These are phyloP conservation scores for Ophioninae sp. DNA, from an alignment of 2,888 invertebrate genomes.

Conservation along the genomic window DNA sequence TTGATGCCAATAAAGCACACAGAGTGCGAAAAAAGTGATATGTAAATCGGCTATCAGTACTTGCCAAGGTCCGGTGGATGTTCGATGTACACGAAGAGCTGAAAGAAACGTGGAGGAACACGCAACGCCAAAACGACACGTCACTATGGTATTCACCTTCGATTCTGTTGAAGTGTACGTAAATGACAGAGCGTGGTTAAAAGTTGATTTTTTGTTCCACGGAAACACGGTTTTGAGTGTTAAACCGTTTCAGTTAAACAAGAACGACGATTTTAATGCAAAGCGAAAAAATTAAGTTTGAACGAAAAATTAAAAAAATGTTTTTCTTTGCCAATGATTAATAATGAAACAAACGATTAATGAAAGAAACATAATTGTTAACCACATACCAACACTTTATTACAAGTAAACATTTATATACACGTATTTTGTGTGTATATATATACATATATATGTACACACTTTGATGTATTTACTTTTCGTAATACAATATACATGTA, in stretches of 20 bases:
- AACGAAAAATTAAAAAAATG: no score
- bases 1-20: not conserved
- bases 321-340: not conserved
- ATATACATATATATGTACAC: constrained; percentile 49
- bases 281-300: no score
- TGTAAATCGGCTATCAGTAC: constrained; percentile 28
- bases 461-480: constrained; percentile 64
- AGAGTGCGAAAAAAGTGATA: constrained; percentile 11
- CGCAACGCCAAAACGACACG: no score
- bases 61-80: constrained; percentile 23
- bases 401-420: constrained; percentile 73
- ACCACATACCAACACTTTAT: constrained; percentile 78
- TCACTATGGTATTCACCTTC: no score
- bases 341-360: not conserved
- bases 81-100: no score
- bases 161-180: no score
- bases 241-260: no score
- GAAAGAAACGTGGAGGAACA: no score
- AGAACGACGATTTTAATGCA: no score
- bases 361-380: constrained; percentile 63
- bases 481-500: constrained; percentile 72
- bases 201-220: no score
- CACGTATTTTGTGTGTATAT: constrained; percentile 47
- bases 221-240: no score
- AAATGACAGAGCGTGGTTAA: no score